Percentiles rank a stretch among this genome's conserved stretches.
Evolutionary conservation across 2,888 invertebrate genomes (phyloP).

Genomic region (Lampropteryx suffumata): DNA sequence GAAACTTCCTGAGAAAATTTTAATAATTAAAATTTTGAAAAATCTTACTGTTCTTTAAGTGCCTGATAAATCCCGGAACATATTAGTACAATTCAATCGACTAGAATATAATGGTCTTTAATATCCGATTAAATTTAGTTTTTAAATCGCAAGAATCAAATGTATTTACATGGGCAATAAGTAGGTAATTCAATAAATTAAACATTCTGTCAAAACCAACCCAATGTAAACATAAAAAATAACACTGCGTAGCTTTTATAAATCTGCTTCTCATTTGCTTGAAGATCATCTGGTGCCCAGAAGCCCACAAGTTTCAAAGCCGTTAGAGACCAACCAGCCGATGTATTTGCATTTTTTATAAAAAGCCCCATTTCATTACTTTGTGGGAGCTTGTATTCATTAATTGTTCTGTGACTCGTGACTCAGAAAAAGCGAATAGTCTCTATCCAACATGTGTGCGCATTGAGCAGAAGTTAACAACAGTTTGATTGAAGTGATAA

Average conservation of each 20-base stretch:
- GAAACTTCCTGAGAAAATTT: slow-evolving; percentile 56
- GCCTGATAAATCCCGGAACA: no score
- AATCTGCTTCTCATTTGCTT: slow-evolving; percentile 32
- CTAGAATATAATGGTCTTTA: no score
- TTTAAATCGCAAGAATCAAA: no score
- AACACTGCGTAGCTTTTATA: slow-evolving; percentile 57
- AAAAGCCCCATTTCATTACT: slow-evolving; percentile 52
- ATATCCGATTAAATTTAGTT: no score
- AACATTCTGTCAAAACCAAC: slow-evolving; percentile 55
- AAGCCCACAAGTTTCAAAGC: slow-evolving; percentile 60
- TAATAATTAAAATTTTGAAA: no score
- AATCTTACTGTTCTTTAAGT: no score
- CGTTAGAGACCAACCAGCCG: slow-evolving; percentile 60
- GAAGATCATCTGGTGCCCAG: slow-evolving; percentile 57
- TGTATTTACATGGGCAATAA: no score
- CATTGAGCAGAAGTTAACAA: no score
- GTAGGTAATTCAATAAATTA: no score
- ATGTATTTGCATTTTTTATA: slow-evolving; percentile 55
- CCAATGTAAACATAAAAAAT: slow-evolving; percentile 66
- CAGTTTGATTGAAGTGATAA: no score
- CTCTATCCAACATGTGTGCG: no score
- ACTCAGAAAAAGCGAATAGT: slow-evolving; percentile 19
- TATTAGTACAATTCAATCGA: no score
- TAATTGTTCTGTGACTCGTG: not conserved
- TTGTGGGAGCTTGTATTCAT: not conserved